These are phyloP conservation scores for Amphiprion ocellaris DNA, from an alignment of 2,113 vertebrate genomes.

Conservation along the genomic window DNA sequence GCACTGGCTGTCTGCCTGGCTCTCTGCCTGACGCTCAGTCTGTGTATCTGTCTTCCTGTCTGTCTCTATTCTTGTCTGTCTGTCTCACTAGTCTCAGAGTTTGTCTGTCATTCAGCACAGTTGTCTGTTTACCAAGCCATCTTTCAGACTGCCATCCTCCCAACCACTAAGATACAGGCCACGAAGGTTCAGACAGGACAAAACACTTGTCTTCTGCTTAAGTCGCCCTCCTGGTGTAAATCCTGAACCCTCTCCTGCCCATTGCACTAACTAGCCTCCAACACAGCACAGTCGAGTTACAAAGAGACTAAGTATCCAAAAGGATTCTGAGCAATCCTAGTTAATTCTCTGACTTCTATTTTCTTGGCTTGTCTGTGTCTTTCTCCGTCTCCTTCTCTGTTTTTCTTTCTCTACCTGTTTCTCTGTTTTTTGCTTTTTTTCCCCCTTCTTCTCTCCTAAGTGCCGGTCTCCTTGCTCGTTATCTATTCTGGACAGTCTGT, in stretches of 20 bases:
- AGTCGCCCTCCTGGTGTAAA: slow-evolving; percentile 65
- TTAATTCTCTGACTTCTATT: slow-evolving; percentile 55
- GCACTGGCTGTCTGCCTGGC: slow-evolving; percentile 63
- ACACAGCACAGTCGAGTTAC: slow-evolving; percentile 44
- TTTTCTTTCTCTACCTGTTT: slow-evolving; percentile 40
- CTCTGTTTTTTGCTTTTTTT: slow-evolving; percentile 20
- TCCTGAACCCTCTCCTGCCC: slow-evolving; percentile 54
- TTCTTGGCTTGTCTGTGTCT: slow-evolving; percentile 12
- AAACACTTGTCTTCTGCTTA: slow-evolving; percentile 56
- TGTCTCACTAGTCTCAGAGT: slow-evolving; percentile 50
- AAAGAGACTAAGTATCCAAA: slow-evolving; percentile 27
- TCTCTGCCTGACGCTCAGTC: slow-evolving; percentile 69
- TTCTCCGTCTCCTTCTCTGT: neutral
- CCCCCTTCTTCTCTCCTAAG: slow-evolving; percentile 25
- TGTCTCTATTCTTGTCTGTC: slow-evolving; percentile 22
- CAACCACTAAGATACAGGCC: slow-evolving; percentile 46
- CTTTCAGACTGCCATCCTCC: slow-evolving; percentile 46
- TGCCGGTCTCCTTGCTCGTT: slow-evolving; percentile 65
- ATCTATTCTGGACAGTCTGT: slow-evolving; percentile 78
- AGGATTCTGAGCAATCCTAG: slow-evolving; percentile 48
- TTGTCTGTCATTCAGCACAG: slow-evolving; percentile 56
- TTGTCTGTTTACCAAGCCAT: slow-evolving; percentile 59
- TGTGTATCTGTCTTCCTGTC: slow-evolving; percentile 41
- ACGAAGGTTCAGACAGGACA: slow-evolving; percentile 52
- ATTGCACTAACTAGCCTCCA: slow-evolving; percentile 56